Conservation (phyloP, 2,797 vertebrate genomes). For the Brotula barbata region DNA sequence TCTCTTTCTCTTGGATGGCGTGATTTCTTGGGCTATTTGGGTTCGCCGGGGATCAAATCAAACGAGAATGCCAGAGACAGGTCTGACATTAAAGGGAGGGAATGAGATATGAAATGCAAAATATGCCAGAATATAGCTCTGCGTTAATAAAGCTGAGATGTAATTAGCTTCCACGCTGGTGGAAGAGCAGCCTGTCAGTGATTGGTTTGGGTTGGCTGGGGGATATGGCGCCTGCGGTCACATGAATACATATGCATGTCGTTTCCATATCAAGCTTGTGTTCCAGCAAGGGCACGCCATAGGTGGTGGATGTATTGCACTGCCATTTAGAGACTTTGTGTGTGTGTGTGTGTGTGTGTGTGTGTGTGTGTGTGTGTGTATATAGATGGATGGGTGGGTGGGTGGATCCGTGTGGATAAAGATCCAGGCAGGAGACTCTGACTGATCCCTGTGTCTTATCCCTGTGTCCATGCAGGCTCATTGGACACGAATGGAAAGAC, state of each 20-base stretch:
- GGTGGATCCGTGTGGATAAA: conserved; percentile 56
- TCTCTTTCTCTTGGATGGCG: conserved; percentile 29
- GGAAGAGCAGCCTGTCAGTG: conserved; percentile 68
- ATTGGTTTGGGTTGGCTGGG: conserved; percentile 66
- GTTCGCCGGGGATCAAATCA: conserved; percentile 51
- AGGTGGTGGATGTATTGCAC: conserved; percentile 61
- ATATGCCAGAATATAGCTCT: conserved; percentile 61
- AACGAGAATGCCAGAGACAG: conserved; percentile 59
- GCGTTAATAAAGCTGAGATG: conserved; percentile 71
- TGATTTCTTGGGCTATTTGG: conserved; percentile 40
- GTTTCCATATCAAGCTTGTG: conserved; percentile 74
- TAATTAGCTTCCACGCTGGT: conserved; percentile 72
- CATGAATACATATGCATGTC: conserved; percentile 75
- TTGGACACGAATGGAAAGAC: conserved; percentile 42
- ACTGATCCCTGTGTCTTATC: conserved; percentile 66
- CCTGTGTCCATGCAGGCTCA: conserved; percentile 37
- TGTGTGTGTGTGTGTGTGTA: not conserved
- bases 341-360: conserved; percentile 17
- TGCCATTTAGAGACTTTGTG: conserved; percentile 58
- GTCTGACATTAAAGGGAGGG: conserved; percentile 73
- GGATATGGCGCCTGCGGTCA: conserved; percentile 63
- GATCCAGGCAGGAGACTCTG: conserved; percentile 54
- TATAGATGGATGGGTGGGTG: conserved; percentile 10
- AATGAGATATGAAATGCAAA: conserved; percentile 72
- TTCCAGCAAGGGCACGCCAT: conserved; percentile 66